Conservation (phyloP, 1,140 invertebrate genomes). For the Nixonia krombeini region DNA sequence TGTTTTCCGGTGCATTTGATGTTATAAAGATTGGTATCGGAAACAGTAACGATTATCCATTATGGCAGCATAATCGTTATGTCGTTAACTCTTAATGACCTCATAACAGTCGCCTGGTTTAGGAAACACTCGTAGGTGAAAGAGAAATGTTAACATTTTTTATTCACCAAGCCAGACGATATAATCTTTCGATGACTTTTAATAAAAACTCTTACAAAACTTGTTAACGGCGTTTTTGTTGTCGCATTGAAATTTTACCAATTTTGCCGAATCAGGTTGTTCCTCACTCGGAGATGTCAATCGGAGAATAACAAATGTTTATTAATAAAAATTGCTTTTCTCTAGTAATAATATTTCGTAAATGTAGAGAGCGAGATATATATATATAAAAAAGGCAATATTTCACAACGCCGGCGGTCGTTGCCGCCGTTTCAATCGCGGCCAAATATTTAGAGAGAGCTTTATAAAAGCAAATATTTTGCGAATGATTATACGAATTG, state of each 20-base stretch:
- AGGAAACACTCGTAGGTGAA: slow-evolving; percentile 25
- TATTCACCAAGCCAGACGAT: not conserved
- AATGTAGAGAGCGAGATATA: too few species aligned
- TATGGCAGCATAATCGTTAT: slow-evolving; percentile 66
- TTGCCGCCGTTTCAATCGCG: slow-evolving; percentile 14
- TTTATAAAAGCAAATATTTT: slow-evolving; percentile 20
- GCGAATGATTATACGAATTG: slow-evolving; percentile 33
- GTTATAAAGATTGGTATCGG: slow-evolving; percentile 66
- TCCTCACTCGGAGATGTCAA: too few species aligned
- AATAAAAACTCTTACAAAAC: too few species aligned
- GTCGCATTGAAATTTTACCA: too few species aligned
- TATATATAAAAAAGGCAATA: too few species aligned
- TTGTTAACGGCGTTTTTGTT: not conserved
- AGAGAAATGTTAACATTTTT: slow-evolving; percentile 16
- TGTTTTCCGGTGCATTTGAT: slow-evolving; percentile 52
- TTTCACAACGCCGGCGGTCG: too few species aligned
- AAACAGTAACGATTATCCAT: slow-evolving; percentile 64
- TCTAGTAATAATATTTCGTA: too few species aligned
- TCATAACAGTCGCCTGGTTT: slow-evolving; percentile 42
- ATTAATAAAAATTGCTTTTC: too few species aligned
- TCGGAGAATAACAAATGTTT: too few species aligned
- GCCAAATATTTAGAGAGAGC: slow-evolving; percentile 6
- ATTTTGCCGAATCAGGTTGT: too few species aligned
- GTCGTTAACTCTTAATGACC: slow-evolving; percentile 65
- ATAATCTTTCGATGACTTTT: not conserved